A percentile compares a stretch with the other conserved stretches of the same genome.
Evolutionary conservation across 2,888 invertebrate species (phyloP).

Genomic region (Drosophila acutilabella): DNA sequence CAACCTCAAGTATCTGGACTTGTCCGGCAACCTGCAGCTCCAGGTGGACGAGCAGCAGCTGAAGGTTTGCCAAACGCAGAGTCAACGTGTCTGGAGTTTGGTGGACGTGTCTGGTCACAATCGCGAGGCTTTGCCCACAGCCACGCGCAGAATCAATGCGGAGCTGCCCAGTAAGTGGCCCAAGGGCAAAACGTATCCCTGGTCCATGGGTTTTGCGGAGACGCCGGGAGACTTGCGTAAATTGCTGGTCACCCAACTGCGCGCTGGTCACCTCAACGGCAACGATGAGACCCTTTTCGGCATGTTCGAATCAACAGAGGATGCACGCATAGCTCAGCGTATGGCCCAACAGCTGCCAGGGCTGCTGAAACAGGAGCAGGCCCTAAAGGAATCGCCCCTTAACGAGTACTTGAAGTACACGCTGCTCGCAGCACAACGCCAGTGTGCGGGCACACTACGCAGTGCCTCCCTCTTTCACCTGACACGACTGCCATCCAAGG

Average conservation of each 20-base stretch:
- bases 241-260: constrained; percentile 91
- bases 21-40: constrained; percentile 92
- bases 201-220: constrained; percentile 94
- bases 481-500: constrained; percentile 85
- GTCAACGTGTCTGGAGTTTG: constrained; percentile 92
- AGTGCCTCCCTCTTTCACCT: constrained; percentile 86
- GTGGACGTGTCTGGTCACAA: constrained; percentile 94
- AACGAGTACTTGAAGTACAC: constrained; percentile 94
- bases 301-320: constrained; percentile 89
- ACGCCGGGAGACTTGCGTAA: constrained; percentile 90
- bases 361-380: constrained; percentile 92
- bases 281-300: constrained; percentile 92
- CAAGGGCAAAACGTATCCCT: constrained; percentile 88
- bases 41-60: constrained; percentile 94
- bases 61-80: constrained; percentile 91
- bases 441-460: constrained; percentile 87
- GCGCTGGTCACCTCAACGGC: constrained; percentile 89
- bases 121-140: constrained; percentile 88
- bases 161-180: constrained; percentile 56
- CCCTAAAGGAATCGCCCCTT: constrained; percentile 87
- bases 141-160: constrained; percentile 39
- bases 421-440: constrained; percentile 91
- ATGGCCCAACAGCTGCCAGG: constrained; percentile 92
- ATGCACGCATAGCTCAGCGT: constrained; percentile 86
- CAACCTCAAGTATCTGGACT: constrained; percentile 93